Conservation (phyloP, 2,797 vertebrate genomes). For the Momotus momota region DNA sequence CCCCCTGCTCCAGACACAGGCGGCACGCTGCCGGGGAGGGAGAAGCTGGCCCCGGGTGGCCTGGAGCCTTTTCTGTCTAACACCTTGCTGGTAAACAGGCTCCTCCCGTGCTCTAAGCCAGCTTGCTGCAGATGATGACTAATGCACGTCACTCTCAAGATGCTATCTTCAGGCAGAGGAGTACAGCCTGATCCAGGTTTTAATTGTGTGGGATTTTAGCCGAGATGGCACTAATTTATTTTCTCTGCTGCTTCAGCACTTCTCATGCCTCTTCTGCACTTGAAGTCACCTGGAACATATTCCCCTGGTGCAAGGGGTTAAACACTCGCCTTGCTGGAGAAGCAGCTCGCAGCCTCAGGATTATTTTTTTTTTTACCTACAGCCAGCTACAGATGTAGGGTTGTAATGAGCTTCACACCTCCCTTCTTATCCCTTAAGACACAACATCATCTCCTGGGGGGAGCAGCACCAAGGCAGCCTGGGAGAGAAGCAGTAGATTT, state of each 20-base stretch:
- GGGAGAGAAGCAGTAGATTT: neutral
- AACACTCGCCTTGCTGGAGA: slow-evolving; percentile 52
- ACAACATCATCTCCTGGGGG: neutral
- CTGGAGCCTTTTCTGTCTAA: neutral
- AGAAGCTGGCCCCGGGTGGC: neutral
- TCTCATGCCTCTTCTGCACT: slow-evolving; percentile 55
- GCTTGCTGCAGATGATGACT: slow-evolving; percentile 58
- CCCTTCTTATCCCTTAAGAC: neutral
- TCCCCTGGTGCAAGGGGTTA: slow-evolving; percentile 70
- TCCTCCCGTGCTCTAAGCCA: neutral
- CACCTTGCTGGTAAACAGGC: neutral
- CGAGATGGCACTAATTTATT: slow-evolving; percentile 75
- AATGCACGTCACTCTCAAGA: slow-evolving; percentile 68
- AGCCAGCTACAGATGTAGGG: neutral
- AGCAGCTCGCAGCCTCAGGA: neutral
- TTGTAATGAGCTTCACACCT: neutral
- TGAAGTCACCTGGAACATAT: slow-evolving; percentile 72
- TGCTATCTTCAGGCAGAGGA: slow-evolving; percentile 58
- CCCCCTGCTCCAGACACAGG: neutral
- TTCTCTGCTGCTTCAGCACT: slow-evolving; percentile 76
- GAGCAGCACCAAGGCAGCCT: neutral
- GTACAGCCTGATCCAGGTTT: slow-evolving; percentile 76
- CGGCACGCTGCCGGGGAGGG: neutral
- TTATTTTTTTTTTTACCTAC: neutral
- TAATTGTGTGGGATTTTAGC: slow-evolving; percentile 82